Evolutionary conservation across 2,797 vertebrate species (phyloP).

Genomic region (Eleutherodactylus coqui): DNA sequence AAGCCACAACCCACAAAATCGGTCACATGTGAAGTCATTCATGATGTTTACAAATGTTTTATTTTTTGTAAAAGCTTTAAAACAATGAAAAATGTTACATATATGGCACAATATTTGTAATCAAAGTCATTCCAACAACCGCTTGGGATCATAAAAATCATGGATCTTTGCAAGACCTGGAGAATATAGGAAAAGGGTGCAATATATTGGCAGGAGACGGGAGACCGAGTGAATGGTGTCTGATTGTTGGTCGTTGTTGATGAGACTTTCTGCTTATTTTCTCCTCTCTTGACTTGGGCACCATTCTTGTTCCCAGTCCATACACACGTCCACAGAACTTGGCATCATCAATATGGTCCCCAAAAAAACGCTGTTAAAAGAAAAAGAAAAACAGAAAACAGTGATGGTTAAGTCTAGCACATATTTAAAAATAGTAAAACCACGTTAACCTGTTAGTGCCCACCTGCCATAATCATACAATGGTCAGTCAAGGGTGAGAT

Average conservation of each 20-base stretch:
- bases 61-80: conserved; percentile 51
- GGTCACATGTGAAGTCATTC: neutral
- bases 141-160: conserved; percentile 1
- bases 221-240: neutral
- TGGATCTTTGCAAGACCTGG: neutral
- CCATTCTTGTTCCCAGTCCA: conserved; percentile 93
- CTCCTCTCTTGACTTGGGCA: conserved; percentile 89
- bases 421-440: too few relatives aligned
- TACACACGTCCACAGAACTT: conserved; percentile 97
- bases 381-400: neutral
- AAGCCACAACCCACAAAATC: neutral
- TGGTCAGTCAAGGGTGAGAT: too few relatives aligned
- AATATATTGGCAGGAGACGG: neutral
- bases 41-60: neutral
- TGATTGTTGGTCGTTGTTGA: conserved; percentile 87
- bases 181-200: neutral
- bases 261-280: conserved; percentile 82
- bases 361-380: conserved; percentile 95
- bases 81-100: conserved; percentile 38
- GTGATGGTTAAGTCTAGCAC: neutral
- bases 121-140: neutral
- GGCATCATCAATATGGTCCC: conserved; percentile 98
- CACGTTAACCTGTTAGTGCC: too few relatives aligned
- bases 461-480: too few relatives aligned
- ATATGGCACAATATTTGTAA: conserved; percentile 20